These are phyloP conservation scores for Natator depressus DNA, from an alignment of 2,113 vertebrate genomes.

Conservation along the genomic window DNA sequence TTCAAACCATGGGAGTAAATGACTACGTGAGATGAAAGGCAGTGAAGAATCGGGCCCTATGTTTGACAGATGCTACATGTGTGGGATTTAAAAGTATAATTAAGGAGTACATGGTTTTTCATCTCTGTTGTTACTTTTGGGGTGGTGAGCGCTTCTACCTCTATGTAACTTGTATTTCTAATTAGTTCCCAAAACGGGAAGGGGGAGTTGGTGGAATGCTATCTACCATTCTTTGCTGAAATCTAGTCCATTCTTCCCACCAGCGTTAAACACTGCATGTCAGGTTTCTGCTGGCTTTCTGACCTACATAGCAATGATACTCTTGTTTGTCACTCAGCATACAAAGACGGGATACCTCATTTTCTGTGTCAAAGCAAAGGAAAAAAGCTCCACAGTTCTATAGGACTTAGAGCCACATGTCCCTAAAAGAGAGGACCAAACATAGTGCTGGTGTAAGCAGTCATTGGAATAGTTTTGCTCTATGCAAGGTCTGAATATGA, in stretches of 20 bases:
- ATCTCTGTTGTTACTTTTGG: neutral
- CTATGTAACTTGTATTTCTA: neutral
- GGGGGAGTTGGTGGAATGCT: neutral
- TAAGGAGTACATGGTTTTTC: neutral
- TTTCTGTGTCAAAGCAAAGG: neutral
- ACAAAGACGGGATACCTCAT: neutral
- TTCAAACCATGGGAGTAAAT: too few relatives aligned
- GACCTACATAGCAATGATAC: neutral
- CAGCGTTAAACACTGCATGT: neutral
- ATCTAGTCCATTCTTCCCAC: neutral
- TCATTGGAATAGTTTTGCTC: neutral
- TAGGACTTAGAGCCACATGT: neutral
- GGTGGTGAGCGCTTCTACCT: neutral
- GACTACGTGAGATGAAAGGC: too few relatives aligned
- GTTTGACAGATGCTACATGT: neutral
- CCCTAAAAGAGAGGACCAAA: neutral
- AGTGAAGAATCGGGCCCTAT: too few relatives aligned
- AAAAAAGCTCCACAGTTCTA: neutral
- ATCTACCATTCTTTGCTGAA: neutral
- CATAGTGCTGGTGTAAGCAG: neutral
- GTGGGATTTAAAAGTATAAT: neutral
- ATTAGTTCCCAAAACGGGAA: neutral
- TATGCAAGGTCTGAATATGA: neutral
- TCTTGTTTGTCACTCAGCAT: neutral
- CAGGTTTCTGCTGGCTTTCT: neutral